Conservation (phyloP, 2,113 vertebrate species). For the Lagopus leucura region DNA sequence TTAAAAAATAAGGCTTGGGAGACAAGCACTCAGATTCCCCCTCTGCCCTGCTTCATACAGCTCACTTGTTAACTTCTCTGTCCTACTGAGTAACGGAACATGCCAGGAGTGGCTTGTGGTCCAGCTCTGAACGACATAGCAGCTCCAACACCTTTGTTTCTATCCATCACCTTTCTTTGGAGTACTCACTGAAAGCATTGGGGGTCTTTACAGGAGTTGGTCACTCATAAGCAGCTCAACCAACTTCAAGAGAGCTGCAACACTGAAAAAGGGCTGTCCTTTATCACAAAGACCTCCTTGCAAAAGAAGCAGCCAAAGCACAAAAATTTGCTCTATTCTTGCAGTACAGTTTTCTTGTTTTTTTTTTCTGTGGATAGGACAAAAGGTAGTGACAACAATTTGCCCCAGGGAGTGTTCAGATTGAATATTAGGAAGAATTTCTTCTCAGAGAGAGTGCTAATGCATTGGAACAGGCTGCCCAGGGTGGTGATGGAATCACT, state of each 20-base stretch:
- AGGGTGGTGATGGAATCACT: too few species aligned
- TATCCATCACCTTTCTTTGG: not conserved
- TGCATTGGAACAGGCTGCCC: too few species aligned
- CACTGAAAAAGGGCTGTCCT: not conserved
- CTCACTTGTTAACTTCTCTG: not conserved
- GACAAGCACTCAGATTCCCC: not conserved
- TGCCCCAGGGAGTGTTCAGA: too few species aligned
- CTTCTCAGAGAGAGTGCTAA: too few species aligned
- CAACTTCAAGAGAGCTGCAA: not conserved
- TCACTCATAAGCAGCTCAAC: fast-evolving
- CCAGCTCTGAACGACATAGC: not conserved
- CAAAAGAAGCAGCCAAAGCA: not conserved
- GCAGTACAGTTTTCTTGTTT: not conserved
- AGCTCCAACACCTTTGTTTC: not conserved
- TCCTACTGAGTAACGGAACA: not conserved
- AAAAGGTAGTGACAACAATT: too few species aligned
- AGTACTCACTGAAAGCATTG: fast-evolving
- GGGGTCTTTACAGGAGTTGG: not conserved
- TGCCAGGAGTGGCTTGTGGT: not conserved
- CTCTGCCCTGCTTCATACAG: not conserved
- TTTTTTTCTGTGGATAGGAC: not conserved
- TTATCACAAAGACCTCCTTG: not conserved
- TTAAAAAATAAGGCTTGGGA: not conserved
- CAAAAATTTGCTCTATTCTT: not conserved
- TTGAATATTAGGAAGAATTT: too few species aligned